A percentile compares a stretch with the other conserved stretches of the same genome.
These are phyloP conservation scores for Darevskia nairensis DNA, from an alignment of 2,797 vertebrate species.

Conservation along the genomic window DNA sequence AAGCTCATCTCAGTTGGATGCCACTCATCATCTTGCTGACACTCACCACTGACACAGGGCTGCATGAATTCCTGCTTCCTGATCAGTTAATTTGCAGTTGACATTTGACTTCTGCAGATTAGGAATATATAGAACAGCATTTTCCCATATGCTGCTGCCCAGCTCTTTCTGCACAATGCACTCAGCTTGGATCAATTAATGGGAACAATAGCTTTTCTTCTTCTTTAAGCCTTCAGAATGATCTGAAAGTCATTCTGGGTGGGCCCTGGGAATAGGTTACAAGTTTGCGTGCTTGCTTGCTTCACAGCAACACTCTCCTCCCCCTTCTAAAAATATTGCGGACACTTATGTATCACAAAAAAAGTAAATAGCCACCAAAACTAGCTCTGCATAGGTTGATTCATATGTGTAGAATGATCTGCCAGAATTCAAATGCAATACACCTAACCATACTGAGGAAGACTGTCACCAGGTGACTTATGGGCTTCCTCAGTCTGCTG, in stretches of 20 bases:
- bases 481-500: not conserved
- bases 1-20: conserved; percentile 33
- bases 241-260: conserved; percentile 37
- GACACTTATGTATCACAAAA: too few species aligned
- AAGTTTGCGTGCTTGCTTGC: not conserved
- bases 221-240: conserved; percentile 46
- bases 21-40: conserved; percentile 46
- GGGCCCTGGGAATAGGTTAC: not conserved
- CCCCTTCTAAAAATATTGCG: too few species aligned
- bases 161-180: conserved; percentile 46
- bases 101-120: conserved; percentile 51
- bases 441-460: not conserved
- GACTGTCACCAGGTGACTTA: not conserved
- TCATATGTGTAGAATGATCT: not conserved
- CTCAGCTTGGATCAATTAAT: conserved; percentile 56
- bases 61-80: conserved; percentile 59
- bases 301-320: not conserved
- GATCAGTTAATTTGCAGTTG: conserved; percentile 68
- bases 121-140: conserved; percentile 57
- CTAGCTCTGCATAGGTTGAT: not conserved
- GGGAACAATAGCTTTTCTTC: conserved; percentile 63
- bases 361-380: too few species aligned
- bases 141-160: conserved; percentile 65
- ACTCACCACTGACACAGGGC: conserved; percentile 45
- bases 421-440: not conserved